Conservation (phyloP, 2,888 invertebrate genomes). For the Omphaloscelis lunosa region DNA sequence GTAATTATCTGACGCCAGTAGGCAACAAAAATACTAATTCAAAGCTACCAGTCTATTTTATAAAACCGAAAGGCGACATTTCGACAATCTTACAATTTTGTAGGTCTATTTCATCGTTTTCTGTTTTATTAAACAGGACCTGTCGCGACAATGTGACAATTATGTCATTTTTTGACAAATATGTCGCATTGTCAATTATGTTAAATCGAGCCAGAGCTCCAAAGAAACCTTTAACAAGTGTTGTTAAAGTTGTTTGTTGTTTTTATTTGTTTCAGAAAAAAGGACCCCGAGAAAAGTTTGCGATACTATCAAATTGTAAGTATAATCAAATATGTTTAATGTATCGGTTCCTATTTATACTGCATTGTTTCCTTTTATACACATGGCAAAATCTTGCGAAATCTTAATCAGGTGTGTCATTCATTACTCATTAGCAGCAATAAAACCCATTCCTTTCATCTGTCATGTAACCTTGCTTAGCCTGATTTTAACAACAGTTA, state of each 20-base stretch:
- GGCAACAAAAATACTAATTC: background rate
- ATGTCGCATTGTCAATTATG: background rate
- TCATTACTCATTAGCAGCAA: background rate
- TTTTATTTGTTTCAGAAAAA: conserved; percentile 59
- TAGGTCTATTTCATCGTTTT: background rate
- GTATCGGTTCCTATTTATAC: background rate
- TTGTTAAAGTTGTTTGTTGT: background rate
- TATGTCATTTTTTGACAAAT: background rate
- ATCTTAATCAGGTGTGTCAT: background rate
- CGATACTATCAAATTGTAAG: conserved; percentile 74
- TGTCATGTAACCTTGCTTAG: background rate
- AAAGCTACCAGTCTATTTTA: background rate
- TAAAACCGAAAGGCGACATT: background rate
- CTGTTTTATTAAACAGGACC: background rate
- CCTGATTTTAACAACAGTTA: background rate
- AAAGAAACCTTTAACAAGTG: background rate
- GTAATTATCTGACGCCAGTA: background rate
- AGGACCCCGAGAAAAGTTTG: conserved; percentile 50
- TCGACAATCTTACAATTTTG: background rate
- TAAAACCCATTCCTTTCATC: background rate
- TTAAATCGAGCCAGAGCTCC: background rate
- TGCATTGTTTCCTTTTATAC: background rate
- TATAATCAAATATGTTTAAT: background rate
- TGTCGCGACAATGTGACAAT: background rate
- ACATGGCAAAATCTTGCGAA: background rate